Percentiles rank a stretch among this genome's conserved stretches.
Evolutionary conservation across 1,140 invertebrate genomes (phyloP).

Genomic region (Ridgeia piscesae): DNA sequence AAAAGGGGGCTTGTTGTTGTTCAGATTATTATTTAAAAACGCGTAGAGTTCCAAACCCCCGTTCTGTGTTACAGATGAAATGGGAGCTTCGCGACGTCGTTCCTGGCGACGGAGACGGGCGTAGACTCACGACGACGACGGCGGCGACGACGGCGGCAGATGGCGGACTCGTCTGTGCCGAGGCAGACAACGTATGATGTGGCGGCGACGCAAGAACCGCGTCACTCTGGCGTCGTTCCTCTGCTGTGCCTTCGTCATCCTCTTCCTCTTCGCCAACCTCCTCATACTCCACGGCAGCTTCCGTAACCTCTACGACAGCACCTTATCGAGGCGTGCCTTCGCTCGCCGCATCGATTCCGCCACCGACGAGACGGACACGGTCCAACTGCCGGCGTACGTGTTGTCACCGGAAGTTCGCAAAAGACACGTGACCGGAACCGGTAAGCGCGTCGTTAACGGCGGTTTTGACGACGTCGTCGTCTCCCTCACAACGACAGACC

Average conservation of each 20-base stretch:
- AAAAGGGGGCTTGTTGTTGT: too few relatives aligned
- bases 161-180: neutral
- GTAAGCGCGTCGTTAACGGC: neutral
- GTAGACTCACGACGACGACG: neutral
- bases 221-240: neutral
- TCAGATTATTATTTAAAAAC: too few relatives aligned
- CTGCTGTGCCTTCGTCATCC: neutral
- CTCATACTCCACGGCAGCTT: neutral
- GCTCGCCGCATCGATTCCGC: neutral
- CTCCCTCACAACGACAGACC: constrained; percentile 13
- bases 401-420: neutral
- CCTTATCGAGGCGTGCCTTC: neutral
- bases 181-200: neutral
- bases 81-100: neutral
- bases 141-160: neutral
- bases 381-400: neutral
- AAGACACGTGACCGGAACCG: neutral
- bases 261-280: neutral
- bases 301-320: neutral
- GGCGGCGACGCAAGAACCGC: neutral
- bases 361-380: neutral
- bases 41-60: too few relatives aligned
- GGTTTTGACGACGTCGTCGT: neutral
- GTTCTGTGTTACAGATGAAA: neutral
- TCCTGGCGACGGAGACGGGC: neutral